Conservation (phyloP, 2,113 vertebrate genomes). For the Poeciliopsis prolifica region DNA sequence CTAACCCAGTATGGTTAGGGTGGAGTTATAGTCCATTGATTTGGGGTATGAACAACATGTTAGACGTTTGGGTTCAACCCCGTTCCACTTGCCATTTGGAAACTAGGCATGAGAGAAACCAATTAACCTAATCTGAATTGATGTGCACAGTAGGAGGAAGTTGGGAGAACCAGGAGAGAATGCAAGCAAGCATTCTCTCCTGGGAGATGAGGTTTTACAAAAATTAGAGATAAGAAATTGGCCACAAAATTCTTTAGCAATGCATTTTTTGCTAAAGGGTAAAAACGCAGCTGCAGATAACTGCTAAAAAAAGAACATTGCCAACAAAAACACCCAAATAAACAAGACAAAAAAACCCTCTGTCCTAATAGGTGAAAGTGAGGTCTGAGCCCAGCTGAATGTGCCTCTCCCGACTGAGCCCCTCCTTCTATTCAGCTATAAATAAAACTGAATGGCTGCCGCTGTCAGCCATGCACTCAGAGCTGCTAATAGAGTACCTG, state of each 20-base stretch:
- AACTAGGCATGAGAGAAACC: too few relatives aligned
- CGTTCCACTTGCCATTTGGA: too few relatives aligned
- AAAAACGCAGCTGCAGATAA: neutral
- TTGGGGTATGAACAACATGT: too few relatives aligned
- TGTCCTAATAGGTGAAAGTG: conserved; percentile 26
- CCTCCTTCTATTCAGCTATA: conserved; percentile 48
- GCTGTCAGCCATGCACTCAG: conserved; percentile 40
- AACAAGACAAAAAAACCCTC: too few relatives aligned
- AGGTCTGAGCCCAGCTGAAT: conserved; percentile 38
- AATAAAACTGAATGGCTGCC: conserved; percentile 56
- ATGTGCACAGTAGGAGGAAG: too few relatives aligned
- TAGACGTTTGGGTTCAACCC: too few relatives aligned
- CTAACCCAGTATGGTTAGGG: too few relatives aligned
- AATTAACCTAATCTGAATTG: too few relatives aligned
- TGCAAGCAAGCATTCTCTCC: too few relatives aligned
- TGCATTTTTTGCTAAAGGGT: neutral
- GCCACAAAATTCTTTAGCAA: neutral
- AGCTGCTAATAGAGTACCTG: conserved; percentile 59
- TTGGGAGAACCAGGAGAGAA: too few relatives aligned
- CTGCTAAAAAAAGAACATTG: neutral
- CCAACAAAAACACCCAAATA: neutral
- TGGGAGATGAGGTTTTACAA: too few relatives aligned
- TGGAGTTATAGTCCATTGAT: too few relatives aligned
- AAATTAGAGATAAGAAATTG: neutral
- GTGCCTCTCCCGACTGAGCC: conserved; percentile 21